A percentile compares a stretch with the other conserved stretches of the same genome.
These are phyloP conservation scores for Lymantria dispar DNA, from an alignment of 2,888 invertebrate genomes.

Conservation along the genomic window DNA sequence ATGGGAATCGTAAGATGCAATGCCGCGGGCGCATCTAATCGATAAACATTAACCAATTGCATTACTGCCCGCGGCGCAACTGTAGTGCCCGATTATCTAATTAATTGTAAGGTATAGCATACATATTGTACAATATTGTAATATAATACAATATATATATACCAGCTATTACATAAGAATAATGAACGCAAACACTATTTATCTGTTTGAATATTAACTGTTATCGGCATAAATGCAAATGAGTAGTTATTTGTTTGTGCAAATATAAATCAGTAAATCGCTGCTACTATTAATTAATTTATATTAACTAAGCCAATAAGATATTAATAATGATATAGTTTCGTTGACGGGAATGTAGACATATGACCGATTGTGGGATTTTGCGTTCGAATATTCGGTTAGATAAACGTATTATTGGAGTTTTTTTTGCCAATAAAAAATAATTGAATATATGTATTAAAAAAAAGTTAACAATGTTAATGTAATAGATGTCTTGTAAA, in stretches of 20 bases:
- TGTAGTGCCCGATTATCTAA: background rate
- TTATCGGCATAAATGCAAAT: constrained; percentile 36
- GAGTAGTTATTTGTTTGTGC: constrained; percentile 35
- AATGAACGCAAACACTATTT: constrained; percentile 27
- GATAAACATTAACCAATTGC: constrained; percentile 64
- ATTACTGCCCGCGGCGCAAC: constrained; percentile 41
- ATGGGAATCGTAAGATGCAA: constrained; percentile 37
- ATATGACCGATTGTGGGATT: no score
- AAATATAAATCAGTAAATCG: constrained; percentile 37
- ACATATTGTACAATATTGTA: background rate
- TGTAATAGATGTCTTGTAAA: no score
- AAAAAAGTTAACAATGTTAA: no score
- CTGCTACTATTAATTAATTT: constrained; percentile 26
- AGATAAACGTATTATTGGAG: no score
- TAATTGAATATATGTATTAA: no score
- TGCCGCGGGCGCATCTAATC: constrained; percentile 62
- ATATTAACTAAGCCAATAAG: no score
- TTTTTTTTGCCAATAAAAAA: no score
- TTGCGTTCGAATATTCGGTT: no score
- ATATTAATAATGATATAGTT: no score
- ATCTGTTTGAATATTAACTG: constrained; percentile 27
- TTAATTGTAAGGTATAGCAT: no score
- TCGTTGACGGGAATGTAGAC: no score
- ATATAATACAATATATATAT: constrained; percentile 4
- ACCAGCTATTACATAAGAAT: constrained; percentile 15